A percentile compares a stretch with the other conserved stretches of the same genome.
These are phyloP conservation scores for Epinotia brunnichana DNA, from an alignment of 2,888 invertebrate genomes.

Conservation along the genomic window DNA sequence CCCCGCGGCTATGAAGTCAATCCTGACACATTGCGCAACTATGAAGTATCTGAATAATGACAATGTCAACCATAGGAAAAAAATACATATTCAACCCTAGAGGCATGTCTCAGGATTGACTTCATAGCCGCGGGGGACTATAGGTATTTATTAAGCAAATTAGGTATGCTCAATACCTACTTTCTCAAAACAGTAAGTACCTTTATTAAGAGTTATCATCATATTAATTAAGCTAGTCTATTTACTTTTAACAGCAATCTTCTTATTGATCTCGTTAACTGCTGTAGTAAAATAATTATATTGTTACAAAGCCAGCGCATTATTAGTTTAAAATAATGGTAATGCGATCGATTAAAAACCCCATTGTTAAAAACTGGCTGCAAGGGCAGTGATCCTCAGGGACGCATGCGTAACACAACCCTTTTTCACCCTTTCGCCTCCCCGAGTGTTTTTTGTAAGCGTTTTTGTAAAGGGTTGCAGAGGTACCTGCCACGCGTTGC, in stretches of 20 bases:
- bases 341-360: conserved; percentile 42
- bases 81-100: too few species aligned
- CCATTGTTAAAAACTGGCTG: conserved; percentile 69
- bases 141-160: not conserved
- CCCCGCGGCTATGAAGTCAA: too few species aligned
- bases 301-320: conserved; percentile 11
- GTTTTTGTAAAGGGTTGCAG: conserved; percentile 81
- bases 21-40: too few species aligned
- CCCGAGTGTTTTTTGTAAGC: conserved; percentile 79
- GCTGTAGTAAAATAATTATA: conserved; percentile 1
- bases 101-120: too few species aligned
- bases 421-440: conserved; percentile 82
- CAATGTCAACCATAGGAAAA: too few species aligned
- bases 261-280: not conserved
- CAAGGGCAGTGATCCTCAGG: conserved; percentile 77
- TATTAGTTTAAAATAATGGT: conserved; percentile 40
- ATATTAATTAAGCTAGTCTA: not conserved
- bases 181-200: not conserved
- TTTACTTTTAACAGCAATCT: not conserved
- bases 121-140: too few species aligned
- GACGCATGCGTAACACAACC: conserved; percentile 82
- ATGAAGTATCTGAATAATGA: too few species aligned
- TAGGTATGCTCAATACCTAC: not conserved
- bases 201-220: not conserved
- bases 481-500: conserved; percentile 80